A percentile compares a stretch with the other conserved stretches of the same genome.
These are phyloP conservation scores for Whitmania pigra DNA, from an alignment of 1,140 invertebrate species.

Conservation along the genomic window DNA sequence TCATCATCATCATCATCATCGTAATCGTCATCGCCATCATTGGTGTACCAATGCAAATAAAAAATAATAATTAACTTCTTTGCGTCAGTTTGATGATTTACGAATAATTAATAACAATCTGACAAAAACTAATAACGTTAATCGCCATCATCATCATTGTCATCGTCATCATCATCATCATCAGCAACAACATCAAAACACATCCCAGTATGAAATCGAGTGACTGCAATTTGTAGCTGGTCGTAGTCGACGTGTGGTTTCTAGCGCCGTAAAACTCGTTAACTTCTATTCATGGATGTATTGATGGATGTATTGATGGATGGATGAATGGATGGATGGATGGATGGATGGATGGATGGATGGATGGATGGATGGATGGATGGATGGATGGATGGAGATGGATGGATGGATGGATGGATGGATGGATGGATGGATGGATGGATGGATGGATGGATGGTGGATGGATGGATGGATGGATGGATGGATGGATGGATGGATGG, in stretches of 20 bases:
- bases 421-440: no score
- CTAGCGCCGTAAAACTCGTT: neutral
- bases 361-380: neutral
- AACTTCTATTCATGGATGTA: neutral
- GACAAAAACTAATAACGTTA: no score
- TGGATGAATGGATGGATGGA: neutral
- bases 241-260: neutral
- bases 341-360: neutral
- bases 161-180: constrained; percentile 8
- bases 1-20: constrained; percentile 18
- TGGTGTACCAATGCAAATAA: no score
- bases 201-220: neutral
- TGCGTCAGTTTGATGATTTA: no score
- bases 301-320: neutral
- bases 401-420: neutral
- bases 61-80: no score
- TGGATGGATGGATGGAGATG: neutral
- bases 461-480: neutral
- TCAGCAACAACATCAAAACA: neutral
- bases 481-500: neutral
- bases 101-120: no score
- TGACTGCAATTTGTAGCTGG: neutral
- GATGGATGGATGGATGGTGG: neutral
- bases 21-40: constrained; percentile 13
- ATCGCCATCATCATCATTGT: constrained; percentile 15